A percentile compares a stretch with the other conserved stretches of the same genome.
These are phyloP conservation scores for Leucopternis melanops DNA, from an alignment of 2,113 vertebrate species.

Conservation along the genomic window DNA sequence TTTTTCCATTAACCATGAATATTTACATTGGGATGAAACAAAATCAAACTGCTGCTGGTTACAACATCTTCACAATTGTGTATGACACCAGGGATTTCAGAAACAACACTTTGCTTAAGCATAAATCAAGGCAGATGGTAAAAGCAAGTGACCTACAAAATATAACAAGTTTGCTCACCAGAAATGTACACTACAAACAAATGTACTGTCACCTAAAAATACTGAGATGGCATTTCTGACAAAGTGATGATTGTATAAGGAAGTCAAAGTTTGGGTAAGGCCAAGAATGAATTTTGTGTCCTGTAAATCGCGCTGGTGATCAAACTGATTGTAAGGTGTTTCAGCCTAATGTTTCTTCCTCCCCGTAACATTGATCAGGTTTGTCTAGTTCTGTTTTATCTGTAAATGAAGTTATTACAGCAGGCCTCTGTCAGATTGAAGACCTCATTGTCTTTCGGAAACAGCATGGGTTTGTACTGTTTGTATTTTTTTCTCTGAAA, in stretches of 20 bases:
- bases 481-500: not conserved
- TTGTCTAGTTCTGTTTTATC: not conserved
- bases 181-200: not conserved
- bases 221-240: not conserved
- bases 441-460: not conserved
- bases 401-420: not conserved
- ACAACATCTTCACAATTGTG: rapidly evolving
- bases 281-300: not conserved
- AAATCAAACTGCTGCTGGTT: not conserved
- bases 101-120: not conserved
- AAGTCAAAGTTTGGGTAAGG: not conserved
- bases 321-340: not conserved
- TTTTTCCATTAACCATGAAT: not conserved
- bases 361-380: rapidly evolving
- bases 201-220: conserved; percentile 13
- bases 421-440: not conserved
- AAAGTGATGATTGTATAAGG: not conserved
- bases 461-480: not conserved
- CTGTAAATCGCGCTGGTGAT: not conserved
- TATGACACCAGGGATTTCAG: not conserved
- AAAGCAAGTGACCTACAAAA: conserved; percentile 32
- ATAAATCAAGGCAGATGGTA: conserved; percentile 42
- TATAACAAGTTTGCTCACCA: not conserved
- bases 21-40: not conserved
- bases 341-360: not conserved